phyloP scores from a whole-genome alignment of 2,113 vertebrate species.

The Lagopus muta region DNA sequence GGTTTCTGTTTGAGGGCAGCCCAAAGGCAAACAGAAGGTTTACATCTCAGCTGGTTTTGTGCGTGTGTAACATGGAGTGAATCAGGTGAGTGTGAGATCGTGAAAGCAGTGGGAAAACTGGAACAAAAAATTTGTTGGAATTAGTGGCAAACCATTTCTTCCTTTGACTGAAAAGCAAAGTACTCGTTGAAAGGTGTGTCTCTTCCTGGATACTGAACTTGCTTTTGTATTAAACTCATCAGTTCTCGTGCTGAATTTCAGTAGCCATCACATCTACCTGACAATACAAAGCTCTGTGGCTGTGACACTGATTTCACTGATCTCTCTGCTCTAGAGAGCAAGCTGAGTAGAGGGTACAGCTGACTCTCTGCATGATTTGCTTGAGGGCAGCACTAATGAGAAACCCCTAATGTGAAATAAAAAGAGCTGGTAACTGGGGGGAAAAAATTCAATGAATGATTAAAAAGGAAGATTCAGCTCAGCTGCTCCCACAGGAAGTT shows the following conservation, averaged over 20 bases:
- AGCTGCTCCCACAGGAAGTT: slow-evolving; percentile 37
- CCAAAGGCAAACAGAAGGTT: not conserved
- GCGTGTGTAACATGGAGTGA: not conserved
- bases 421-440: not conserved
- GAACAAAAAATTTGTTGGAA: not conserved
- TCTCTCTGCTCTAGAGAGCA: not conserved
- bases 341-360: not conserved
- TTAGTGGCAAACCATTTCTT: not conserved
- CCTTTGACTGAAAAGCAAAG: not conserved
- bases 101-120: not conserved
- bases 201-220: not conserved
- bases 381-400: slow-evolving; percentile 67
- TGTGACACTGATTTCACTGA: not conserved
- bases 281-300: fast-evolving
- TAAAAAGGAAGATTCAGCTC: slow-evolving; percentile 59
- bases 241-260: not conserved
- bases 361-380: slow-evolving; percentile 33
- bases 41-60: not conserved
- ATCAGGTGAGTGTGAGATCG: not conserved
- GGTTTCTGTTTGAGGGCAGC: not conserved
- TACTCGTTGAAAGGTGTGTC: not conserved
- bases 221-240: not conserved
- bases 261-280: not conserved
- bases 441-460: slow-evolving; percentile 35
- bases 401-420: slow-evolving; percentile 15